A percentile compares a stretch with the other conserved stretches of the same genome.
Evolutionary conservation across 2,113 vertebrate species (phyloP).

Genomic region (Salvelinus sp.): DNA sequence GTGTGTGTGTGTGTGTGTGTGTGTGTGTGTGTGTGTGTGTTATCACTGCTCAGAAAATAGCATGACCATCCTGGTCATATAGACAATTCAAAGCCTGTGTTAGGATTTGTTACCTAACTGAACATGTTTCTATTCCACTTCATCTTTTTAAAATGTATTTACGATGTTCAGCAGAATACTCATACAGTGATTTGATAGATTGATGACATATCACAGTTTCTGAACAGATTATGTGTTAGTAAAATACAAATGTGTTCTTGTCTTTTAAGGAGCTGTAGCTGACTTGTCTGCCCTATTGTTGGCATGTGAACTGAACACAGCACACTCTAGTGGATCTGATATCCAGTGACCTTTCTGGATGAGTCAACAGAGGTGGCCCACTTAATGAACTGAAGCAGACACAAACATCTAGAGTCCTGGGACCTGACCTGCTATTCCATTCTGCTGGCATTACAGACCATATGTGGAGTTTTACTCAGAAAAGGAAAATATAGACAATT

Average conservation of each 20-base stretch:
- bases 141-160: not conserved
- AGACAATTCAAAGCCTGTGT: not conserved
- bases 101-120: not conserved
- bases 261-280: not conserved
- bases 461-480: not conserved
- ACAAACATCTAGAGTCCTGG: not conserved
- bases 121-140: not conserved
- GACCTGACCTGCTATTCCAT: not conserved
- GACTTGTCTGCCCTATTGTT: not conserved
- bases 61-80: not conserved
- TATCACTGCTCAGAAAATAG: conserved; percentile 3
- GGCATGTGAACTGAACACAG: not conserved
- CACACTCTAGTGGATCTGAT: not conserved
- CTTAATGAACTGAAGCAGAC: not conserved
- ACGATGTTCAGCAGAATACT: no score
- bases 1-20: no score
- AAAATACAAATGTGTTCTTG: not conserved
- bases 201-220: no score
- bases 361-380: not conserved
- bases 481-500: conserved; percentile 26
- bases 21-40: no score
- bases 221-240: no score
- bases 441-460: not conserved
- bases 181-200: no score
- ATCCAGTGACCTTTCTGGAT: not conserved